Base-by-base conservation (phyloP, 2,797 vertebrate genomes). In the Lepus oiostolus region DNA sequence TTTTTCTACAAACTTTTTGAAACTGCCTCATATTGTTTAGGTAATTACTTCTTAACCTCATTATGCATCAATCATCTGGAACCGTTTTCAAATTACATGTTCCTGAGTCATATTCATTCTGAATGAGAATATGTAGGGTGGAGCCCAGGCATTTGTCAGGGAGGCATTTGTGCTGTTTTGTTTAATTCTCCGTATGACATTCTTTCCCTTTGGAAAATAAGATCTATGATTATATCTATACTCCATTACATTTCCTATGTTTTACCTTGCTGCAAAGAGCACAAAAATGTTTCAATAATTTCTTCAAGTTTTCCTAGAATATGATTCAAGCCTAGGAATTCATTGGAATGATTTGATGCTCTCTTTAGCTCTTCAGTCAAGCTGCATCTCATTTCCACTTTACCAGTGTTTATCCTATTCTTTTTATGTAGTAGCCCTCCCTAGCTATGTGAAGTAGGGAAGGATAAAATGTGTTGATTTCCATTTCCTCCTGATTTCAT, bases 401-500 rank as follows among this genome's bases (percentile, higher is more conserved):
- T 52, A 32, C 4, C 32, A 52, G 5, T 75, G 50, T 68, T 71
- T 62, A 24, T 79, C 16, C 30, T 90, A 8, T 8, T 32, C 62
- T 88, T 76, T 70, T 24, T 68, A 62, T 60, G 0, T 38, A 65
- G 30, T 47, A 62, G 54, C 88, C 26, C 12, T 21, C 17, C 42
- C 84, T 71, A 63, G 60, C 30, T 70, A 38, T 58, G 4, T 17
- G 32, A 80, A 90, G 54, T 70, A 62, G 26, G 84, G 13, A 88
- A 35, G 79, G 26, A 54, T 63, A 67, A 80, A 32, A 71, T 54
- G 11, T 79, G 14, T 79, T 70, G 63, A 76, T 5, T 94, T 32
- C 54, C 82, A 32, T 32, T 75, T 97, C 82, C 80, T 94, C 83
- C 84, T 83, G 62, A 26, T 47, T 47, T 95, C 12, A 54, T 38